Evolutionary conservation across 1,140 invertebrate genomes (phyloP).

Genomic region (Amyelois transitella): DNA sequence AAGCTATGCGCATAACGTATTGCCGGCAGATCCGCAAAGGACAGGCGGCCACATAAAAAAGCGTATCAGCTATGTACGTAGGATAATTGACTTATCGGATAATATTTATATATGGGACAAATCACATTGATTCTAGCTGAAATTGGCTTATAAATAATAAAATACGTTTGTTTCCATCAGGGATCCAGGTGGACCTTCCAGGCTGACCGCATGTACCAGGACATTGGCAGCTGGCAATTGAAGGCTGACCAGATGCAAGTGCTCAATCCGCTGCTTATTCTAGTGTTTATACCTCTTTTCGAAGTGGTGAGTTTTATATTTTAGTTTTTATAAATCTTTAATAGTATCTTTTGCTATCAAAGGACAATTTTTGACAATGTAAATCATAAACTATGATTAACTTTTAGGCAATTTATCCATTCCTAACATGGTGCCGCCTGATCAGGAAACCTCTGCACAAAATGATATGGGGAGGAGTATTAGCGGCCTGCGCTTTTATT

Average conservation of each 20-base stretch:
- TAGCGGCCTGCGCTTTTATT: conserved; percentile 90
- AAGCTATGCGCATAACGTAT: no score
- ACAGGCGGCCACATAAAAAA: no score
- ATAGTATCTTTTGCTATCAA: no score
- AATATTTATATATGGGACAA: not conserved
- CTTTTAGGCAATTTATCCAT: conserved; percentile 83
- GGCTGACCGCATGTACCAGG: conserved; percentile 82
- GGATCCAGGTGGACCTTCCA: conserved; percentile 76
- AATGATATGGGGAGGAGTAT: conserved; percentile 87
- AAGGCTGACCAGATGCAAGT: conserved; percentile 89
- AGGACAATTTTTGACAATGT: not conserved
- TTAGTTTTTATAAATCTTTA: not conserved
- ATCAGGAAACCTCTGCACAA: conserved; percentile 88
- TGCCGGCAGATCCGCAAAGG: no score
- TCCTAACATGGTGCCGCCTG: conserved; percentile 87
- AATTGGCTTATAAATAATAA: not conserved
- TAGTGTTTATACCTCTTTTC: conserved; percentile 87
- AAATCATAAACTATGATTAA: not conserved
- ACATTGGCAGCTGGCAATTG: conserved; percentile 76
- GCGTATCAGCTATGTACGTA: no score
- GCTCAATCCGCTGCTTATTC: conserved; percentile 85
- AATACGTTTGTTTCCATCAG: conserved; percentile 38
- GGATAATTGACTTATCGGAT: no score
- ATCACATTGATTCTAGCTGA: not conserved
- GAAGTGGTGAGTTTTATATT: conserved; percentile 73